Conservation (phyloP, 2,797 vertebrate species). For the Hydrocynus forskahlii region DNA sequence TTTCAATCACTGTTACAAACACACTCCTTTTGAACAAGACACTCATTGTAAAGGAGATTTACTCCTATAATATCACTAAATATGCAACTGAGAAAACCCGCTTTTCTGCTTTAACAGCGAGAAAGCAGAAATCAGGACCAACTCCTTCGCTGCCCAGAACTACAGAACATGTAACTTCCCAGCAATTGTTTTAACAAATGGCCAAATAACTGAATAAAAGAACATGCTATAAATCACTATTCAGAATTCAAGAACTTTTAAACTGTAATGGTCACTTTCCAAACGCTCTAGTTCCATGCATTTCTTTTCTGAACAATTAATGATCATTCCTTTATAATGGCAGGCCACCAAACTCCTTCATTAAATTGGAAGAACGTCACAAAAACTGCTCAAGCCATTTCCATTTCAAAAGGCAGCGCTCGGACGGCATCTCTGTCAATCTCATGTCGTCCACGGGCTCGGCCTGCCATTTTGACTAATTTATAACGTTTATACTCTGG, state of each 20-base stretch:
- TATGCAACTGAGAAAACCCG: neutral
- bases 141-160: neutral
- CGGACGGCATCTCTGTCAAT: conserved; percentile 63
- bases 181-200: neutral
- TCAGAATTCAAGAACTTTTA: neutral
- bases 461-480: conserved; percentile 57
- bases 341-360: conserved; percentile 73
- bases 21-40: conserved; percentile 32
- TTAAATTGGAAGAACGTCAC: conserved; percentile 63
- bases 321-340: conserved; percentile 64
- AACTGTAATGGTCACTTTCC: neutral
- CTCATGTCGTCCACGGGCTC: conserved; percentile 59
- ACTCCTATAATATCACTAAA: neutral
- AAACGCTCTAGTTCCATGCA: conserved; percentile 47
- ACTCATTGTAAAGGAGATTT: conserved; percentile 28
- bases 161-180: neutral
- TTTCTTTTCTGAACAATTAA: conserved; percentile 64
- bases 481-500: conserved; percentile 71
- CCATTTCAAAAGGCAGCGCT: conserved; percentile 71
- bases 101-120: neutral
- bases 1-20: conserved; percentile 49
- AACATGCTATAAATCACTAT: too few species aligned
- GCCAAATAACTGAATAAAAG: neutral
- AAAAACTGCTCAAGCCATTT: conserved; percentile 69
- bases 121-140: neutral